phyloP scores from a whole-genome alignment of 2,113 vertebrate species.

The Solenodon paradoxus region DNA sequence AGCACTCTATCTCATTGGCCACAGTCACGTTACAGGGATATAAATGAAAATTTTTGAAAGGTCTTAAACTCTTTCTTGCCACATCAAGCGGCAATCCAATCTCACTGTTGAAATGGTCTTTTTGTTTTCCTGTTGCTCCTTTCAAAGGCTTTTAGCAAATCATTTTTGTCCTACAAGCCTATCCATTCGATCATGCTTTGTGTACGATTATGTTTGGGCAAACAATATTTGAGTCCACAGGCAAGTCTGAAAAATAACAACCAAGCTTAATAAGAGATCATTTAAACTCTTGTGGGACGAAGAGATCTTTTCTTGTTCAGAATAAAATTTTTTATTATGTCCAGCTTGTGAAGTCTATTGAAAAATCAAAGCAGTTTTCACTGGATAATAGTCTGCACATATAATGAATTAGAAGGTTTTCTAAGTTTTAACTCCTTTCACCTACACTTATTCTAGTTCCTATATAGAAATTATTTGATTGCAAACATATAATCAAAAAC shows the following conservation, averaged over 20 bases:
- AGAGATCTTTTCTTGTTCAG: not conserved
- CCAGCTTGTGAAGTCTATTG: not conserved
- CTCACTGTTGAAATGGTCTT: not conserved
- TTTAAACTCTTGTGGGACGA: not conserved
- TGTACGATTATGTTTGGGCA: not conserved
- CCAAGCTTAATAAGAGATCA: constrained; percentile 31
- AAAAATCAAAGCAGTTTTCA: not conserved
- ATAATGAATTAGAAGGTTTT: not conserved
- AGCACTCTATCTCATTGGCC: not conserved
- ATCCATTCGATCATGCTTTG: not conserved
- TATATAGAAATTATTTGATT: not conserved
- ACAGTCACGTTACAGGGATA: not conserved
- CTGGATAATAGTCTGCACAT: not conserved
- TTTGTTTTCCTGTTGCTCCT: not conserved
- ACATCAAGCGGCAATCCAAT: constrained; percentile 15
- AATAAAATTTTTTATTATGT: not conserved
- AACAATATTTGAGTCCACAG: constrained; percentile 28
- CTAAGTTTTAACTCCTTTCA: not conserved
- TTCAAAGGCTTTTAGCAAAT: constrained; percentile 51
- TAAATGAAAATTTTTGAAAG: not conserved
- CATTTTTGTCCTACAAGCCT: constrained; percentile 5
- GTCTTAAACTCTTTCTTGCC: not conserved
- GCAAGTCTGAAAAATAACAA: constrained; percentile 46
- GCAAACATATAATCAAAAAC: not conserved
- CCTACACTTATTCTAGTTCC: not conserved